Evolutionary conservation across 2,113 vertebrate genomes (phyloP).

Genomic region (Buteo buteo): DNA sequence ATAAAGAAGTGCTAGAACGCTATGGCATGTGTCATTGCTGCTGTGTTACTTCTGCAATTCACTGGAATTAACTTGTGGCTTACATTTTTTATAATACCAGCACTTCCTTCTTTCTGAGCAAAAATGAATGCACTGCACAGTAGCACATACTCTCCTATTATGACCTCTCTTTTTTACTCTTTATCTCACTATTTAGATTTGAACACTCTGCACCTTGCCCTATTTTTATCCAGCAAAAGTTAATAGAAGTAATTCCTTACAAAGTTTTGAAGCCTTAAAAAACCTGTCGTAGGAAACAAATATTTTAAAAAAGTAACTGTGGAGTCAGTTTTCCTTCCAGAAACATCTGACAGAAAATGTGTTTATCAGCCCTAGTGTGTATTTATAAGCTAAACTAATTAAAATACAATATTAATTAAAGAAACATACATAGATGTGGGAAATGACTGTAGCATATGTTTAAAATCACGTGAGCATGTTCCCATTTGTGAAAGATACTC

Average conservation of each 20-base stretch:
- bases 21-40: not conserved
- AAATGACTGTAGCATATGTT: constrained; percentile 26
- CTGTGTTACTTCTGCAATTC: not conserved
- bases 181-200: not conserved
- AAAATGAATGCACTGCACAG: not conserved
- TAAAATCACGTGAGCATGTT: constrained; percentile 34
- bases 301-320: not conserved
- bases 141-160: not conserved
- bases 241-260: not conserved
- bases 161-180: not conserved
- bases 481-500: constrained; percentile 55
- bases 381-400: constrained; percentile 62
- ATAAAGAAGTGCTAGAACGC: not conserved
- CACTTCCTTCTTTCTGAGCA: not conserved
- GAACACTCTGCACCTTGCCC: not conserved
- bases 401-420: constrained; percentile 58
- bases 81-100: not conserved
- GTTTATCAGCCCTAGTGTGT: constrained; percentile 26
- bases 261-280: not conserved
- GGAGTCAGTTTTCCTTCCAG: not conserved
- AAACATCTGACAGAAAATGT: constrained; percentile 21
- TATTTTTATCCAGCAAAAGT: not conserved
- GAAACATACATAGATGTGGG: constrained; percentile 56
- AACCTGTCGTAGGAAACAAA: not conserved
- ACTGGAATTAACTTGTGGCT: not conserved